phyloP scores from a whole-genome alignment of 2,888 invertebrate genomes.

The Phlogophora meticulosa region DNA sequence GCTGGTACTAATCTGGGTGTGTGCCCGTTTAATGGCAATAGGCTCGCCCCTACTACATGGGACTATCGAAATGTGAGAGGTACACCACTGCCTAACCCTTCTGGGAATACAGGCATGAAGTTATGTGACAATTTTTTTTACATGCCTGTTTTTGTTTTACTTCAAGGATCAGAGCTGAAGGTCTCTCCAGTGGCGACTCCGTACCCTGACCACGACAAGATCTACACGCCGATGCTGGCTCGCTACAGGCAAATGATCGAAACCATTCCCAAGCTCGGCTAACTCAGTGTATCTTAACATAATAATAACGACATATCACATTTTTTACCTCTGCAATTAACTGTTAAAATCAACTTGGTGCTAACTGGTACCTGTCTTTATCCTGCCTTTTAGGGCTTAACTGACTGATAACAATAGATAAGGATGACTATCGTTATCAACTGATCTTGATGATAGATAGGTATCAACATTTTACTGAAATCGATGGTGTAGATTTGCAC shows the following conservation, averaged over 20 bases:
- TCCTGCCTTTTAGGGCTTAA: neutral
- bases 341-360: conserved; percentile 37
- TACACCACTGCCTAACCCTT: too few relatives aligned
- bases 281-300: conserved; percentile 14
- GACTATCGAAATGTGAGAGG: too few relatives aligned
- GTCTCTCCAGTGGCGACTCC: conserved; percentile 92
- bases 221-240: conserved; percentile 94
- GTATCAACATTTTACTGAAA: neutral
- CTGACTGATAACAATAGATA: neutral
- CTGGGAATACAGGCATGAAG: too few relatives aligned
- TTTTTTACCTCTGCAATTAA: conserved; percentile 13
- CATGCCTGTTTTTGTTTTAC: too few relatives aligned
- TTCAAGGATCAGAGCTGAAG: conserved; percentile 79
- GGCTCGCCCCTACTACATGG: too few relatives aligned
- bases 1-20: too few relatives aligned
- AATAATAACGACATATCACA: conserved; percentile 51
- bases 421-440: too few relatives aligned
- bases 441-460: neutral
- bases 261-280: conserved; percentile 77
- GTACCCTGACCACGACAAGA: conserved; percentile 93
- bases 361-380: conserved; percentile 36
- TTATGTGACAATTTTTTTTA: too few relatives aligned
- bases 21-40: too few relatives aligned
- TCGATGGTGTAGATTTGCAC: neutral
- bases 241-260: conserved; percentile 90